These are phyloP conservation scores for Pagrus major DNA, from an alignment of 2,113 vertebrate genomes.

Conservation along the genomic window DNA sequence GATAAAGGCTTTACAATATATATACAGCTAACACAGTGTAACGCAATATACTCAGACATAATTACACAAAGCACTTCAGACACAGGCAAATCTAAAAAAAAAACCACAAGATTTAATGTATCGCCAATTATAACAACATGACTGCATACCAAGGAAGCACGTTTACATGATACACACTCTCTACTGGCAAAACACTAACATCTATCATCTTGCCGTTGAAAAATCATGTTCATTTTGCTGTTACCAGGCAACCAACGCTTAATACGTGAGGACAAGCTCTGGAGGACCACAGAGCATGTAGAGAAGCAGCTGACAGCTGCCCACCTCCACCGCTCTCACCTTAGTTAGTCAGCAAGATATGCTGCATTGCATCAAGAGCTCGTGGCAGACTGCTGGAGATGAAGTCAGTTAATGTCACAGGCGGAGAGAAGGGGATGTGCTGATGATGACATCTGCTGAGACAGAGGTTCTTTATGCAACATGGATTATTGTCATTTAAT, in stretches of 20 bases:
- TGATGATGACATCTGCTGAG: conserved; percentile 15
- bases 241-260: conserved; percentile 83
- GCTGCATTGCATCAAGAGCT: conserved; percentile 66
- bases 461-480: not conserved
- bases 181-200: conserved; percentile 56
- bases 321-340: conserved; percentile 68
- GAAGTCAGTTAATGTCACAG: conserved; percentile 1
- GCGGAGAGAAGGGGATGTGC: not conserved
- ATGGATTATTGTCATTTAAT: not conserved
- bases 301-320: conserved; percentile 62
- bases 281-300: conserved; percentile 36
- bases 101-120: not conserved
- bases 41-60: not conserved
- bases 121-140: not conserved
- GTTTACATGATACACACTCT: conserved; percentile 7
- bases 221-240: conserved; percentile 69
- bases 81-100: not conserved
- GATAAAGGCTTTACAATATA: not conserved
- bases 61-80: not conserved
- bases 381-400: conserved; percentile 26
- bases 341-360: conserved; percentile 60
- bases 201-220: conserved; percentile 47
- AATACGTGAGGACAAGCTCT: conserved; percentile 59
- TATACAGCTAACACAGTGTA: not conserved
- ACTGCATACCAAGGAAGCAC: conserved; percentile 20